Percentiles rank a stretch among this genome's conserved stretches.
Conservation (phyloP, 2,888 invertebrate species). For the Keiferia lycopersicella region DNA sequence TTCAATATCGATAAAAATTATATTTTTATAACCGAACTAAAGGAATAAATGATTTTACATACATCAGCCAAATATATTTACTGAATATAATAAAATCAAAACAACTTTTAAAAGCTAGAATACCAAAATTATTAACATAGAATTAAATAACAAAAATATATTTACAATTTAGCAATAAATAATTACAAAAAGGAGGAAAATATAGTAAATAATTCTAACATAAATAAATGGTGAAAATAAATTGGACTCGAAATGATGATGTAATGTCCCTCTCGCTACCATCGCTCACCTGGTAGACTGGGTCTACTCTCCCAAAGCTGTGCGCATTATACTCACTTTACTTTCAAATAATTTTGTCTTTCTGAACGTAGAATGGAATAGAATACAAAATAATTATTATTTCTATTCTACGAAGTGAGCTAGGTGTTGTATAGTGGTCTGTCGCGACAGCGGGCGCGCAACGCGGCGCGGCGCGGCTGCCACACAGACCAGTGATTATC, state of each 20-base stretch:
- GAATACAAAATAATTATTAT: slow-evolving; percentile 25
- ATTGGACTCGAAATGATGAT: slow-evolving; percentile 35
- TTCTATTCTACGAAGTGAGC: slow-evolving; percentile 23
- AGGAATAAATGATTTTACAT: slow-evolving; percentile 39
- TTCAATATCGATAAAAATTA: slow-evolving; percentile 53
- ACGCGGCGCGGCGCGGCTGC: background rate
- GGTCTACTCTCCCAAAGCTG: background rate
- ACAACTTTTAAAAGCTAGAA: slow-evolving; percentile 52
- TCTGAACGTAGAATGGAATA: slow-evolving; percentile 32
- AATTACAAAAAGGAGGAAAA: slow-evolving; percentile 63
- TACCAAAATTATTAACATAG: slow-evolving; percentile 68
- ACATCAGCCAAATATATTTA: slow-evolving; percentile 37
- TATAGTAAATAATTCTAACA: slow-evolving; percentile 47
- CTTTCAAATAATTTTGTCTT: slow-evolving; percentile 28
- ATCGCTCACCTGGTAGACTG: background rate
- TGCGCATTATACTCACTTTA: background rate
- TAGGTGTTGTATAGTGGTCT: slow-evolving; percentile 18
- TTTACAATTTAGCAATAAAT: slow-evolving; percentile 79
- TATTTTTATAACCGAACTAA: slow-evolving; percentile 35
- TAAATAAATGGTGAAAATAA: slow-evolving; percentile 49
- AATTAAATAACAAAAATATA: slow-evolving; percentile 81
- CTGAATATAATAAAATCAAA: slow-evolving; percentile 40
- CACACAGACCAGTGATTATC: background rate
- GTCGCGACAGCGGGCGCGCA: background rate
- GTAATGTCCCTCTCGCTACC: background rate